Conservation (phyloP, 2,113 vertebrate species). For the Lamprotornis superbus region DNA sequence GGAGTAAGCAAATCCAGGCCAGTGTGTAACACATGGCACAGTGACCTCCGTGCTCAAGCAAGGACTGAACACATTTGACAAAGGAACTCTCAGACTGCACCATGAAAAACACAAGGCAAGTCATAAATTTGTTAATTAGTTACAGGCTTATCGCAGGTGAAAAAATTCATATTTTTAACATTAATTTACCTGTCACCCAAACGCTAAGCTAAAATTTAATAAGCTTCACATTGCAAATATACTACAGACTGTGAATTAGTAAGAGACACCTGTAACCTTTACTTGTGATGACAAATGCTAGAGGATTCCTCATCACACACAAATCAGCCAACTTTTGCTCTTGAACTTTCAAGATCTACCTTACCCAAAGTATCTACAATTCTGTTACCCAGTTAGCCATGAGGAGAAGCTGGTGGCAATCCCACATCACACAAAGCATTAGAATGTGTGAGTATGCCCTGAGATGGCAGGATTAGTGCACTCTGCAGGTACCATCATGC, state of each 20-base stretch:
- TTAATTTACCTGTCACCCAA: background rate
- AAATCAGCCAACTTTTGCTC: background rate
- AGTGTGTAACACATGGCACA: background rate
- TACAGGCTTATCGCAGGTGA: background rate
- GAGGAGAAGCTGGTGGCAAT: background rate
- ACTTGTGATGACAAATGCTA: background rate
- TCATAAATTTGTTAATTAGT: background rate
- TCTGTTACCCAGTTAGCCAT: background rate
- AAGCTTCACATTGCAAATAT: background rate
- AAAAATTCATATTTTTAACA: background rate
- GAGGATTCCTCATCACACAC: background rate
- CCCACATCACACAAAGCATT: no score
- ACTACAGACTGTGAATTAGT: background rate
- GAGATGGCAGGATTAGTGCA: background rate
- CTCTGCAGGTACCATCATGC: background rate
- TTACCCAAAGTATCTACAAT: background rate
- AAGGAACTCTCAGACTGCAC: background rate
- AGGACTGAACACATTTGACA: background rate
- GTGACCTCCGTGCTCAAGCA: background rate
- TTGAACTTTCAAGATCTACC: background rate
- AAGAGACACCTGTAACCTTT: background rate
- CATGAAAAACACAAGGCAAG: background rate
- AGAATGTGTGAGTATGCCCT: background rate
- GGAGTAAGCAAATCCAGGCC: background rate
- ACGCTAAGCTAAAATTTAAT: background rate